Evolutionary conservation across 1,140 invertebrate genomes (phyloP), one percentile per base, ranked within the genome.

Genomic region (Diplogasteroides magnus): DNA sequence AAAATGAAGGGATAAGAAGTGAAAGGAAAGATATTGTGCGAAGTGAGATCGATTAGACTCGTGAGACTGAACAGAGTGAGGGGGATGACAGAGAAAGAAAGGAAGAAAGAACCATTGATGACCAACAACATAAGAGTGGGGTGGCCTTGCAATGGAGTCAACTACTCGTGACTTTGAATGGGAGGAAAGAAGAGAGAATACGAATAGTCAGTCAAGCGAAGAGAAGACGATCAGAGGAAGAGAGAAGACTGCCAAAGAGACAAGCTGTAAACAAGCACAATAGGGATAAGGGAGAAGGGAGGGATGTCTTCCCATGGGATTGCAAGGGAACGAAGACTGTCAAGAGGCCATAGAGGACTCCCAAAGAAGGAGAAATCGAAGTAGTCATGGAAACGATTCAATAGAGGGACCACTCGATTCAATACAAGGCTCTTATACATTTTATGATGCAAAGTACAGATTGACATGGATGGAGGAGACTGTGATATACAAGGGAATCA

Each of bases 21-120:
- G 37, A 28, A 28, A 31, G 15, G 57, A n/a, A 37, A 37, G 29
- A 27, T 59, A 31, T 31, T 31, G 25, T 60, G 26, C 57, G 59
- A 67, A 67, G 65, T 58, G 65, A 67, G 65, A 67, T 67, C 57
- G 59, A 58, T 67, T 3, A 56, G 56, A 27, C 26, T 11, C n/a
- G 31, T 6, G 62, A 27, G 29, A n/a, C 29, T 23, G 48, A 31
- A 31, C 2, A n/a, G 27, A 29, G 25, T 31, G 23, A 66, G 58
- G 31, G 14, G 2, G 27, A 32, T 23, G 29, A 27, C 11, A 62
- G 29, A n/a, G 26, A 61, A n/a, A 29, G 19, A 61, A 67, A 61
- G 55, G 26, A 66, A 32, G 23, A 2, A 26, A n/a, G 19, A 32
- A 56, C n/a, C 25, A 15, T 31, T 27, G 31, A 60, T 48, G 25